Conservation (phyloP, 2,888 invertebrate species). For the Polyommatus icarus region DNA sequence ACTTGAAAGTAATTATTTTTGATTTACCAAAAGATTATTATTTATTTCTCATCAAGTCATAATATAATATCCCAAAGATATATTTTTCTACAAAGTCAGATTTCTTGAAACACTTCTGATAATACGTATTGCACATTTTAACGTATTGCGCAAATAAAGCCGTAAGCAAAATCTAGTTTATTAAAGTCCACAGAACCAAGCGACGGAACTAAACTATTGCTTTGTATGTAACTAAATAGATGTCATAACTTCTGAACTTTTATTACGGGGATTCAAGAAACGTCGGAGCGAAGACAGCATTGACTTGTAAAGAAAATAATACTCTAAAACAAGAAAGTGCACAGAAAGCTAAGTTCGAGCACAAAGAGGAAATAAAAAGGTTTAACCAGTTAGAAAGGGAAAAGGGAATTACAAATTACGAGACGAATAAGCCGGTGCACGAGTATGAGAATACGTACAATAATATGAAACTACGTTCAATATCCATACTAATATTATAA, state of each 20-base stretch:
- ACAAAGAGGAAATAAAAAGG: slow-evolving; percentile 36
- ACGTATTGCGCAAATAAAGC: not conserved
- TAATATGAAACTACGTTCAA: slow-evolving; percentile 6
- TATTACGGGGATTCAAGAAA: slow-evolving; percentile 19
- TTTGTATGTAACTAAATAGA: slow-evolving; percentile 2
- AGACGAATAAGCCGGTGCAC: slow-evolving; percentile 33
- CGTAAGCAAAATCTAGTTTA: not conserved
- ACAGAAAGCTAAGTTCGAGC: slow-evolving; percentile 16
- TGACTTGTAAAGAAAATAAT: slow-evolving; percentile 31
- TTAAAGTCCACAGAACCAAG: not conserved
- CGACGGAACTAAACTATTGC: not conserved
- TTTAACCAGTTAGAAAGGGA: slow-evolving; percentile 32
- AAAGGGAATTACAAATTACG: slow-evolving; percentile 38
- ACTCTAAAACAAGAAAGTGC: slow-evolving; percentile 32
- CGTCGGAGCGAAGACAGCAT: not conserved
- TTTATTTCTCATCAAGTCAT: too few relatives aligned
- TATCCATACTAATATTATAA: too few relatives aligned
- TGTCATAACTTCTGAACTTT: slow-evolving; percentile 17
- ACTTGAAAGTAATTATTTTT: not conserved
- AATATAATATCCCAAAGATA: too few relatives aligned
- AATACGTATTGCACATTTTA: too few relatives aligned
- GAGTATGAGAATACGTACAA: slow-evolving; percentile 25
- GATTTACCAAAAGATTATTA: not conserved
- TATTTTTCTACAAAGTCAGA: too few relatives aligned
- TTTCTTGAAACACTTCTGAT: too few relatives aligned